Evolutionary conservation across 2,113 vertebrate species (phyloP), one percentile per base, ranked within the genome.

Genomic region (Tupaia chinensis): DNA sequence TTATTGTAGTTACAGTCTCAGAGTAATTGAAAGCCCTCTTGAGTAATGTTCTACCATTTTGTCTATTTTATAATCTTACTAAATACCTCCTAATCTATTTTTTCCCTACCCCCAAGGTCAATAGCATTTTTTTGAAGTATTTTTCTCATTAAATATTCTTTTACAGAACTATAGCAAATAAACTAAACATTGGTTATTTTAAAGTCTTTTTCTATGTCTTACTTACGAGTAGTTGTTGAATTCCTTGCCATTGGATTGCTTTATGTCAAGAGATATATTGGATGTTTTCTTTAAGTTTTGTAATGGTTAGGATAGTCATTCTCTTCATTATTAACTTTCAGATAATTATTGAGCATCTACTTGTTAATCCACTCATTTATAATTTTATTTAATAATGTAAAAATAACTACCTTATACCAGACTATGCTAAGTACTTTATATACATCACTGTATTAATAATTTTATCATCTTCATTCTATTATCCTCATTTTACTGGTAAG

Each of bases 51-150:
- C 7, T 93, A 82, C n/a, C n/a, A 87, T 93, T 94, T 96, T 96
- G 22, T 91, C 92, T 97, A 97, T 95, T 97, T 66, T n/a, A 89
- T 97, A 98, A 95, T 97, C 96, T 98, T 19, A n/a, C 56, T 79
- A 95, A 97, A 93, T 83, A 97, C 94, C 98, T 98, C 91, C 96
- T 97, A 83, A 96, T 97, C 72, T 98, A 66, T 89, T 97, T 97
- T 95, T 89, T 96, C 88, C 70, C 58, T 27, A 68, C 96, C 86
- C 79, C 73, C 94, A 92, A 93, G 91, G 4, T 97, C 89, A 92
- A 93, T 95, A 94, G 73, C 3, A 91, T 25, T 97, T 95, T 95
- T 76, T 68, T 97, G 76, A 89, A 80, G 97, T 97, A 60, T 96
- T 89, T 97, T 94, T 89, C 84, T 94, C 70, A 53, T 93, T 97